These are phyloP conservation scores for Aurelia coerulea DNA, from an alignment of 30 jellyfish, hydroid and myxozoan genomes.

Conservation along the genomic window DNA sequence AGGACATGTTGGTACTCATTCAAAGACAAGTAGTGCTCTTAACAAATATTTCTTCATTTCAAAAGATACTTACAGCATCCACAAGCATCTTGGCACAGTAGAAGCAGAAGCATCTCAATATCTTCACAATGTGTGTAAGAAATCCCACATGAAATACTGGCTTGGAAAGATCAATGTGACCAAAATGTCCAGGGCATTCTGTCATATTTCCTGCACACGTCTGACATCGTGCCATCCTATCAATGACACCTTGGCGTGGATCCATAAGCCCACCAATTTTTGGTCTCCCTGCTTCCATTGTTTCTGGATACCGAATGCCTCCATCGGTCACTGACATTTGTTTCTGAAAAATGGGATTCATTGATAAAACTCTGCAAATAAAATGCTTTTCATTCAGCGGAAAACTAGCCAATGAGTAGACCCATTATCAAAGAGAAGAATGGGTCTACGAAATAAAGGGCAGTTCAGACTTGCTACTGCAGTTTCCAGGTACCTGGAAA, in stretches of 20 bases:
- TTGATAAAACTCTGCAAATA: background rate
- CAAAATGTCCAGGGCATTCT: slow-evolving; percentile 99
- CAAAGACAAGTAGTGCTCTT: too few relatives aligned
- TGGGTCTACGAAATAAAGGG: too few relatives aligned
- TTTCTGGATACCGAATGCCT: slow-evolving; percentile 94
- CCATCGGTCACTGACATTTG: slow-evolving; percentile 97
- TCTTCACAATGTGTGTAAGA: slow-evolving; percentile 81
- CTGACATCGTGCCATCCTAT: slow-evolving; percentile 84
- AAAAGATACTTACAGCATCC: slow-evolving; percentile 60
- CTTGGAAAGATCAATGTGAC: slow-evolving; percentile 98
- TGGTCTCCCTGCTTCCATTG: slow-evolving; percentile 98
- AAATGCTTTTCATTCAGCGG: background rate
- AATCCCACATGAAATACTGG: slow-evolving; percentile 97
- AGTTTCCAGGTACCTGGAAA: too few relatives aligned
- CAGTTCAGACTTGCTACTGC: too few relatives aligned
- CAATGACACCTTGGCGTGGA: slow-evolving; percentile 98
- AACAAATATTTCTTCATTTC: too few relatives aligned
- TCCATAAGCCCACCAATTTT: slow-evolving; percentile 97
- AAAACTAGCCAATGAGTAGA: too few relatives aligned
- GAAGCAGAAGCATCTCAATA: slow-evolving; percentile 93
- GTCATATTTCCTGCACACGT: slow-evolving; percentile 99
- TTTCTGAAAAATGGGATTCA: slow-evolving; percentile 39
- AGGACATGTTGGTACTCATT: too few relatives aligned
- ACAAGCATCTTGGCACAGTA: slow-evolving; percentile 95
- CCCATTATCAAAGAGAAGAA: too few relatives aligned